phyloP scores from a whole-genome alignment of 2,113 vertebrate genomes.

The Laticauda colubrina region DNA sequence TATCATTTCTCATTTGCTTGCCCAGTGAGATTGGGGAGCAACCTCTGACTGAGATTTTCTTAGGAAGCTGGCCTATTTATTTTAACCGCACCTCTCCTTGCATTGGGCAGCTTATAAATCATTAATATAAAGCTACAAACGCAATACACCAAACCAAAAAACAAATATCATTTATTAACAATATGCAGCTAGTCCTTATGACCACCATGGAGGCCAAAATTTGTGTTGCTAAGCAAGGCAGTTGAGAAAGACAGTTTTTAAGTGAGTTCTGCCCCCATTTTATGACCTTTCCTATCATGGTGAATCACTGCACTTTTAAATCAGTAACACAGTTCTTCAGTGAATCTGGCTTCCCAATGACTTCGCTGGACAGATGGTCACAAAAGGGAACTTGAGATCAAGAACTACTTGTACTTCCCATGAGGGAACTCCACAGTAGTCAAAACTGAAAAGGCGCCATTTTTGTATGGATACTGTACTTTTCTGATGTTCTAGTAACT shows the following conservation, averaged over 20 bases:
- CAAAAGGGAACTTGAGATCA: neutral
- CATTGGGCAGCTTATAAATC: neutral
- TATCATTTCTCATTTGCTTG: neutral
- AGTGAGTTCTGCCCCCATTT: neutral
- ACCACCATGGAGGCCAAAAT: neutral
- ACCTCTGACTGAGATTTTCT: neutral
- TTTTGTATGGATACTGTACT: neutral
- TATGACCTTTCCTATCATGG: neutral
- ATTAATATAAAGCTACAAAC: neutral
- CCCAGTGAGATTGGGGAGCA: neutral
- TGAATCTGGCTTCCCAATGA: neutral
- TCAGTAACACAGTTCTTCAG: neutral
- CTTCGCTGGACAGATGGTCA: neutral
- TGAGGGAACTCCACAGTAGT: neutral
- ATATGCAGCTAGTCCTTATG: neutral
- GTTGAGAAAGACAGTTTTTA: neutral
- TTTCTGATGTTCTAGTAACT: neutral
- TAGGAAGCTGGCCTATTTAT: neutral
- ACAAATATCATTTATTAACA: neutral
- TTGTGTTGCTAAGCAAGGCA: neutral
- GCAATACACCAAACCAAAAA: neutral
- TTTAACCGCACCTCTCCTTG: neutral
- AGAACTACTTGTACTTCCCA: neutral
- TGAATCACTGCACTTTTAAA: neutral
- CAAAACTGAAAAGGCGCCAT: neutral